Conservation (phyloP, 2,888 invertebrate species). For the Leptopilina drosophilae region DNA sequence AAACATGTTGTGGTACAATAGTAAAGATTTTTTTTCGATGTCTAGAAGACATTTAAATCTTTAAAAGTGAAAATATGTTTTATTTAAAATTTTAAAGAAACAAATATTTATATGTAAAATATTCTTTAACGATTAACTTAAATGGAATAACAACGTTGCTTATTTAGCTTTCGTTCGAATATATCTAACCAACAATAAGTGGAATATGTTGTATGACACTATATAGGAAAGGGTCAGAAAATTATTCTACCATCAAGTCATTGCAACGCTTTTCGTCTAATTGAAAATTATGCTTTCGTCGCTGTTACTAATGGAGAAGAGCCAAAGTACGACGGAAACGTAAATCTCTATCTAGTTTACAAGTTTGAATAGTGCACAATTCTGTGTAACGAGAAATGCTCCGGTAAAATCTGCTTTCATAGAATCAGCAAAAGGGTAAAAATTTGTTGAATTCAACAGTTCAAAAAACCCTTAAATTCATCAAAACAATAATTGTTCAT, state of each 20-base stretch:
- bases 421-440: constrained; percentile 3
- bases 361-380: constrained; percentile 37
- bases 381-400: constrained; percentile 5
- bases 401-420: constrained; percentile 25
- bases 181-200: background rate
- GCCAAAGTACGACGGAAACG: constrained; percentile 22
- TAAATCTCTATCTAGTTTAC: constrained; percentile 39
- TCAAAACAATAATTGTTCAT: background rate
- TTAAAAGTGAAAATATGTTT: too few species aligned
- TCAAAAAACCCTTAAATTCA: background rate
- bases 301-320: constrained; percentile 30
- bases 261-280: constrained; percentile 28
- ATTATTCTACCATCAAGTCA: constrained; percentile 27
- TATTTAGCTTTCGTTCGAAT: background rate
- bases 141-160: too few species aligned
- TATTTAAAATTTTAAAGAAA: too few species aligned
- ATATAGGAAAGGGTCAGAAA: constrained; percentile 4
- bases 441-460: background rate
- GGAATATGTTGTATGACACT: background rate
- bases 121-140: too few species aligned
- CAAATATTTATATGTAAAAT: too few species aligned
- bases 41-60: too few species aligned
- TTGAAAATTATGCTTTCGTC: constrained; percentile 30
- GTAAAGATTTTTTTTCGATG: too few species aligned
- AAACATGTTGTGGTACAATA: too few species aligned